Evolutionary conservation across 2,113 vertebrate genomes (phyloP), one percentile per base, ranked within the genome.

Genomic region (Aramus guarauna): DNA sequence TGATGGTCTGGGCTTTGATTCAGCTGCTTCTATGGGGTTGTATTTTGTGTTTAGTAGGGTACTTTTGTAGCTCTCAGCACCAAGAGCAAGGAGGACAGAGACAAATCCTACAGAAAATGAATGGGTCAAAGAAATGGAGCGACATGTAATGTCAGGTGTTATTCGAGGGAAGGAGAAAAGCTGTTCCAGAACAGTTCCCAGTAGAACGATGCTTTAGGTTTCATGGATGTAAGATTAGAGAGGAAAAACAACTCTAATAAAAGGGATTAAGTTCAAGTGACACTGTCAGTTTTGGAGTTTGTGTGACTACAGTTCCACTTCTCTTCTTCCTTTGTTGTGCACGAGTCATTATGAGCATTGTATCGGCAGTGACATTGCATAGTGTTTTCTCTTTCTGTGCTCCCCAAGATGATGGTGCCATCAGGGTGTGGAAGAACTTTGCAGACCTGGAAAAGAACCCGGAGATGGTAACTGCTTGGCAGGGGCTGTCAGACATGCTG

Each of bases 401-500:
- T 62, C 73, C 88, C 77, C 69, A 89, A 99, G 99, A 99, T 12
- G 99, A 99, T 1, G 99, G 99, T 12, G 99, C 99, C 43, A 97
- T 99, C 96, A 97, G 99, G 5, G 98, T 99, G 91, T 99, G 99
- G 99, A 99, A 99, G 98, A 99, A 99, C 97, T 99, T 99, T 52
- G 99, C 99, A 2, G 99, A 99, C 95, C 98, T 98, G 91, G 98
- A 99, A 79, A 99, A 99, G 98, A 99, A 99, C 90, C 99, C 99
- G 0, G 99, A 99, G 98, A 99, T 99, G 99, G 99, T 99, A 87
- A 99, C 99, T 0, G 99, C 99, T 1, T 99, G 99, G 99, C 99
- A 99, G 97, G 99, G 99, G 21, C 98, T 99, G n/a, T 99, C 99
- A 0, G 99, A 99, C 98, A 99, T 99, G 99, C 98, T 99, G 96